Conservation (phyloP, 2,888 invertebrate genomes). For the Eulithis prunata region DNA sequence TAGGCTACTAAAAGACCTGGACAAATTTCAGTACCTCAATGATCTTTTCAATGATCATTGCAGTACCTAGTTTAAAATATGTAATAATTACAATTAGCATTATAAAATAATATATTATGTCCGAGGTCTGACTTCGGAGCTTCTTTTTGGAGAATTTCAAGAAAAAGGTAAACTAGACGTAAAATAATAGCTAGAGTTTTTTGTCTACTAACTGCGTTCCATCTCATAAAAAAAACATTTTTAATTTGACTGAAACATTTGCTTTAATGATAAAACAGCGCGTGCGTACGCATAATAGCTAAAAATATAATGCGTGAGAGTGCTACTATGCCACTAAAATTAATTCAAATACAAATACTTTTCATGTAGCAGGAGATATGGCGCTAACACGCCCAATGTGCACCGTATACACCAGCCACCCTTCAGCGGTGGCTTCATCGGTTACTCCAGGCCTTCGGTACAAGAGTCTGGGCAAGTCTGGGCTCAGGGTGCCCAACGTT, state of each 20-base stretch:
- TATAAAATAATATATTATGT: slow-evolving; percentile 17
- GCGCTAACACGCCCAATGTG: slow-evolving; percentile 79
- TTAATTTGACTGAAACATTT: neutral
- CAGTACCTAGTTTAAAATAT: no score
- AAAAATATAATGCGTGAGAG: slow-evolving; percentile 17
- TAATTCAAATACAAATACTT: neutral
- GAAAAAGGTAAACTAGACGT: slow-evolving; percentile 26
- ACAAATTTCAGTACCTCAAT: no score
- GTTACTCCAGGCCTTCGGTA: slow-evolving; percentile 93
- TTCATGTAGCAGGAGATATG: slow-evolving; percentile 62
- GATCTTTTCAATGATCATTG: no score
- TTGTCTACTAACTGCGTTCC: no score
- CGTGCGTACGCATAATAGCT: slow-evolving; percentile 12
- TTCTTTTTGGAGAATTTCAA: slow-evolving; percentile 31
- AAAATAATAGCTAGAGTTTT: neutral
- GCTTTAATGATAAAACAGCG: slow-evolving; percentile 2
- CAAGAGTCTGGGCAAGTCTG: slow-evolving; percentile 97
- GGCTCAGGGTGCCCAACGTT: slow-evolving; percentile 96
- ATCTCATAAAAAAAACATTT: no score
- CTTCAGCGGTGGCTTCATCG: slow-evolving; percentile 86
- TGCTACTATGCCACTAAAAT: neutral
- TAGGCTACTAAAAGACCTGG: no score
- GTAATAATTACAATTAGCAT: neutral
- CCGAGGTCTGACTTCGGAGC: slow-evolving; percentile 31
- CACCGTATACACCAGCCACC: slow-evolving; percentile 77